Conservation (phyloP, 1,140 invertebrate species). For the Planococcus citri region DNA sequence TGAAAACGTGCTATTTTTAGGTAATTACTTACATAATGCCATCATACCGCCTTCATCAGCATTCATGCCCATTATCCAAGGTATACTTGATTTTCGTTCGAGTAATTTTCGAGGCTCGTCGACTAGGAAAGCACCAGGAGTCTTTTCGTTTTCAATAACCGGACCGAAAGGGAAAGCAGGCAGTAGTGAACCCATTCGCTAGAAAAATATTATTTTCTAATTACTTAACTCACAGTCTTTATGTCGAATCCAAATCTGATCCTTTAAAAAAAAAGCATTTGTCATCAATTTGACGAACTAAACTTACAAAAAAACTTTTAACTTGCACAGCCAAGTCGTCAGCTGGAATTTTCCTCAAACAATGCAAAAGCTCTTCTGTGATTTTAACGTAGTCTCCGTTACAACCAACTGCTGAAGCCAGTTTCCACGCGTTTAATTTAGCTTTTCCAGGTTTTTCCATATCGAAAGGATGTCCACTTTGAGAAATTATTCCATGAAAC, state of each 20-base stretch:
- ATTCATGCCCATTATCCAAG: conserved; percentile 8
- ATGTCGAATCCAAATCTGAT: too few relatives aligned
- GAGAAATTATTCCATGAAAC: conserved; percentile 34
- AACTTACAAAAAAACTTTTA: too few relatives aligned
- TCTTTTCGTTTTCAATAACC: background rate
- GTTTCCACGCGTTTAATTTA: background rate
- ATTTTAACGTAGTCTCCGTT: background rate
- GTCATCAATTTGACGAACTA: background rate
- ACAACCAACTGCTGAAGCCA: background rate
- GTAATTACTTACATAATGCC: conserved; percentile 8
- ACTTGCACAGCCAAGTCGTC: background rate
- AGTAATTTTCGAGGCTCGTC: conserved; percentile 20
- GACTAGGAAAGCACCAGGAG: conserved; percentile 11
- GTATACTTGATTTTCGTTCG: conserved; percentile 5
- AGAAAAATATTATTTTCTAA: background rate
- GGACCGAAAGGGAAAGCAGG: background rate
- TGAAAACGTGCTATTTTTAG: too few relatives aligned
- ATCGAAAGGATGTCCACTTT: conserved; percentile 38
- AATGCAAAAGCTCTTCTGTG: background rate
- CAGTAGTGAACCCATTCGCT: background rate
- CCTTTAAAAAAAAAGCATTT: too few relatives aligned
- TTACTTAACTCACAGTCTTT: too few relatives aligned
- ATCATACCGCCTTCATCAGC: conserved; percentile 20
- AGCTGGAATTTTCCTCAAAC: background rate
- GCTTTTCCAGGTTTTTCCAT: background rate